Base-by-base conservation (phyloP, 1,140 invertebrate genomes). In the Brachionus plicatilis region DNA sequence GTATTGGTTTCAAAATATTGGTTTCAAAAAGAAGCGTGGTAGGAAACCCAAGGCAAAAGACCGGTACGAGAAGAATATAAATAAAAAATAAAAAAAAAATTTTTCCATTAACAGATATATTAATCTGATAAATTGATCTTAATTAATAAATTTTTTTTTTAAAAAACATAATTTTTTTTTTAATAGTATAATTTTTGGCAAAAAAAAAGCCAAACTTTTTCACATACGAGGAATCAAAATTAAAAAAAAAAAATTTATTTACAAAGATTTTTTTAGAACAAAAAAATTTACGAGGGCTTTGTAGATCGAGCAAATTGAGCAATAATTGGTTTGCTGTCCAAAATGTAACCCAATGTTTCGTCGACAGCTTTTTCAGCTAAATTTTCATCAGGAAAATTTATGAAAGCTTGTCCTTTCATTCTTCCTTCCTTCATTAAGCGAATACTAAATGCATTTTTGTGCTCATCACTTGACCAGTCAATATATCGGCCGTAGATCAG, bases 371-470 rank as follows among this genome's bases (percentile, higher is more conserved):
- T 90, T 88, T 93, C 90, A 2, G 95, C 94, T 86, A 92, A 90
- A 78, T 91, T 90, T n/a, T 93, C 90, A 87, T 91, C 92, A 84
- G 93, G 92, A 70, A 96, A 91, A 7, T 94, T 95, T 0, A 98
- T 91, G 92, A 98, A 98, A 6, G 94, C 95, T 90, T 98, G 96
- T 0, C 95, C 95, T 90, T 96, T 97, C 95, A 98, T 97, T 87
- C 95, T 92, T 0, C 96, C 96, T 88, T 96, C 94, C 88, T 95
- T 94, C 95, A 98, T 96, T 2, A 96, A 91, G 86, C 93, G 92
- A n/a, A 96, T 92, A 90, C 95, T 93, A 90, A 95, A 96, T 91
- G 91, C 90, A 45, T 90, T 90, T 85, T 89, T 89, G 85, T 91
- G 89, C 75, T 90, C 87, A 85, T 91, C 79, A 20, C 9, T 24